Conservation (phyloP, 1,140 invertebrate genomes). For the Danaus plexippus region DNA sequence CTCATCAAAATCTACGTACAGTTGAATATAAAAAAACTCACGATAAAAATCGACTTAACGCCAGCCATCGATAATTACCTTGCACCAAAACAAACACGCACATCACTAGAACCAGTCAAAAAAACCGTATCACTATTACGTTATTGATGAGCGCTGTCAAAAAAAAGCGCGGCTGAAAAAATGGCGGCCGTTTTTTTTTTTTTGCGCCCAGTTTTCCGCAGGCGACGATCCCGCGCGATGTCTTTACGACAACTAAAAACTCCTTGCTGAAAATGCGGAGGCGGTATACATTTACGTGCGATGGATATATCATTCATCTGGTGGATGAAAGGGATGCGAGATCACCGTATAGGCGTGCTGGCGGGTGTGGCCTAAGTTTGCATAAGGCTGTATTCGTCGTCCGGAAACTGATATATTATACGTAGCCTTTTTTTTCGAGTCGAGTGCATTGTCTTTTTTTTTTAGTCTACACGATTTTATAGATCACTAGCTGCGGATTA, state of each 20-base stretch:
- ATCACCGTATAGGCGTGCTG: constrained; percentile 42
- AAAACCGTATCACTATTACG: constrained; percentile 32
- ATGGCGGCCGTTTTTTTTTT: constrained; percentile 34
- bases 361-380: constrained; percentile 53
- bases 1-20: too few relatives aligned
- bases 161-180: constrained; percentile 31
- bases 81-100: constrained; percentile 36
- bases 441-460: constrained; percentile 55
- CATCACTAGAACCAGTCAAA: constrained; percentile 39
- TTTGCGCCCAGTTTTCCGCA: constrained; percentile 22
- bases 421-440: constrained; percentile 35
- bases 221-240: constrained; percentile 44
- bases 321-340: too few relatives aligned
- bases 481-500: constrained; percentile 17
- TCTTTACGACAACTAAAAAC: constrained; percentile 64
- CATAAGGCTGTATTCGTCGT: constrained; percentile 41
- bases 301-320: constrained; percentile 27
- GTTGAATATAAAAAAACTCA: too few relatives aligned
- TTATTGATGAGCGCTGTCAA: constrained; percentile 34
- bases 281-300: constrained; percentile 45
- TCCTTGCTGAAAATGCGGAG: constrained; percentile 50
- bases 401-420: constrained; percentile 44
- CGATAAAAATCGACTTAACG: too few relatives aligned
- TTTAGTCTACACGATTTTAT: constrained; percentile 29
- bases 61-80: constrained; percentile 36